phyloP scores from a whole-genome alignment of 1,140 invertebrate genomes.

The Lepidostoma basale region DNA sequence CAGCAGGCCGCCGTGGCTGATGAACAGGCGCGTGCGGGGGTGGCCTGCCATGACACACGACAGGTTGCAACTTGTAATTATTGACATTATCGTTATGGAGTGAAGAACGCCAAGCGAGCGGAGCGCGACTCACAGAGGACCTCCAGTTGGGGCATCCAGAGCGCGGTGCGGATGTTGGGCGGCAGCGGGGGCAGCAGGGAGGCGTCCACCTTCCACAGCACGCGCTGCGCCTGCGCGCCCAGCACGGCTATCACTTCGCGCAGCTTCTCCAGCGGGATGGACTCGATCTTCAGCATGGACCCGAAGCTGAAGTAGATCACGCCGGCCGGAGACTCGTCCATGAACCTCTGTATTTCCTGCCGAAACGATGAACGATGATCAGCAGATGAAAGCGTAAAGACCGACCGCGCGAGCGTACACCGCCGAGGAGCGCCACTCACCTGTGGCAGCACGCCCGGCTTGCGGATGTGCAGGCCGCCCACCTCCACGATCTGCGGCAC shows the following conservation, averaged over 20 bases:
- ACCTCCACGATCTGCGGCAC: conserved; percentile 65
- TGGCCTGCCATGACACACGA: too few species aligned
- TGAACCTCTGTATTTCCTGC: conserved; percentile 63
- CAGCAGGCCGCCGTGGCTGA: conserved; percentile 66
- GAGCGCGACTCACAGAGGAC: conserved; percentile 63
- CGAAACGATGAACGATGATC: neutral
- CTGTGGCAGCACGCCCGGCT: conserved; percentile 50
- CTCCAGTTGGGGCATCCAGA: conserved; percentile 71
- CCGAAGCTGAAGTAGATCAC: conserved; percentile 75
- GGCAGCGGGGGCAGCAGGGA: conserved; percentile 61
- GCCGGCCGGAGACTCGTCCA: conserved; percentile 65
- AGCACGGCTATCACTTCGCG: conserved; percentile 59
- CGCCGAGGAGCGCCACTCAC: too few species aligned
- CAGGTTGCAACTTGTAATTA: too few species aligned
- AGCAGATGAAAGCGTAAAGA: too few species aligned
- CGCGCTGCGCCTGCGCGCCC: conserved; percentile 58
- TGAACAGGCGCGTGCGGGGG: conserved; percentile 60
- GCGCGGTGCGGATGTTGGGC: conserved; percentile 66
- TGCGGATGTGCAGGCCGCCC: conserved; percentile 62
- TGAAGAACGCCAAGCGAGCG: too few species aligned
- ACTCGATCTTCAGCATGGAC: conserved; percentile 64
- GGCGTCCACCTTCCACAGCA: conserved; percentile 66
- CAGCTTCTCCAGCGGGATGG: conserved; percentile 57
- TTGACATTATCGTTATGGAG: too few species aligned
- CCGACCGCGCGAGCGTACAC: too few species aligned